phyloP scores from a whole-genome alignment of 1,140 invertebrate species.

The Antheraea pernyi region DNA sequence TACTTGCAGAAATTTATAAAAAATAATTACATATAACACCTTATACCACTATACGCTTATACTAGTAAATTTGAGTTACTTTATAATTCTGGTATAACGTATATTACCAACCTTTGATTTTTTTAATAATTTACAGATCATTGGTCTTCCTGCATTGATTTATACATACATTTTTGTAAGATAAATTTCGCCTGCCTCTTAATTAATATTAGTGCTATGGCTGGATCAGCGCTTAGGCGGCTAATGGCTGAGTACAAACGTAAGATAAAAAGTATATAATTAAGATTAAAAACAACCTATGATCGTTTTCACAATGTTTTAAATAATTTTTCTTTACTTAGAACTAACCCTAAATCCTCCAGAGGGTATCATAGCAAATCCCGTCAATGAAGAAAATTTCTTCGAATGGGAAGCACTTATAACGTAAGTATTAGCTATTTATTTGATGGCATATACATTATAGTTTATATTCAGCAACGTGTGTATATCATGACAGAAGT shows the following conservation, averaged over 20 bases:
- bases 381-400: slow-evolving; percentile 99
- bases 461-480: not conserved
- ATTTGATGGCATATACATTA: not conserved
- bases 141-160: too few species aligned
- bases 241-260: slow-evolving; percentile 99
- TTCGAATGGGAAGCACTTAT: slow-evolving; percentile 99
- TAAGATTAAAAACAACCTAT: not conserved
- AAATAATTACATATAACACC: too few species aligned
- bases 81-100: too few species aligned
- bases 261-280: slow-evolving; percentile 34
- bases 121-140: too few species aligned
- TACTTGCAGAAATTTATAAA: too few species aligned
- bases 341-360: slow-evolving; percentile 98
- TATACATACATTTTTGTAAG: too few species aligned
- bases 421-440: slow-evolving; percentile 81
- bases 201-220: slow-evolving; percentile 82
- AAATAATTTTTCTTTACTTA: slow-evolving; percentile 30
- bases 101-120: too few species aligned
- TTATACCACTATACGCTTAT: too few species aligned
- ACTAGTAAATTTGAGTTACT: too few species aligned
- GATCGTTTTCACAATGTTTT: not conserved
- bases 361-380: slow-evolving; percentile 98
- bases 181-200: too few species aligned
- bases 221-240: slow-evolving; percentile 96
- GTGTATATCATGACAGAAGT: too few species aligned